These are phyloP conservation scores for Oegoconia quadripuncta DNA, from an alignment of 2,888 invertebrate species.

Conservation along the genomic window DNA sequence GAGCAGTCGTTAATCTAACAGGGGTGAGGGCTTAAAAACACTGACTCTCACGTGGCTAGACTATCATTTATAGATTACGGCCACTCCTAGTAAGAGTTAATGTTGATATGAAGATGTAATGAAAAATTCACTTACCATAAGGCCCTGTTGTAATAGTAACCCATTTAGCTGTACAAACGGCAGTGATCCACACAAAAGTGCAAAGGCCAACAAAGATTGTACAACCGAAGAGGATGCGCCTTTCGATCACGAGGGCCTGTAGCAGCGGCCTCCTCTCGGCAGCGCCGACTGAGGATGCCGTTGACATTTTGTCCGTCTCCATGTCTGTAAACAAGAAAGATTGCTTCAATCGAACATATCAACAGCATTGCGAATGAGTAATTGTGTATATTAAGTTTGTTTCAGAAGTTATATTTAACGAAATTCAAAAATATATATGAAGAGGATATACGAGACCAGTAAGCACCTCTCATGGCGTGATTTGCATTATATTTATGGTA, in stretches of 20 bases:
- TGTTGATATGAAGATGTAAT: no score
- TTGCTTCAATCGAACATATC: no score
- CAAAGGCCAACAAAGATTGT: slow-evolving; percentile 83
- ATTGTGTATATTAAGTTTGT: not conserved
- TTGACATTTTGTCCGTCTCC: slow-evolving; percentile 79
- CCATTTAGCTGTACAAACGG: slow-evolving; percentile 88
- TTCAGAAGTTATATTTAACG: not conserved
- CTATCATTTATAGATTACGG: no score
- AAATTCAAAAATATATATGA: not conserved
- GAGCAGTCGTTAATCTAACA: no score
- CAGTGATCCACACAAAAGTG: slow-evolving; percentile 84
- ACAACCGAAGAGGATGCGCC: slow-evolving; percentile 84
- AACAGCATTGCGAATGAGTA: not conserved
- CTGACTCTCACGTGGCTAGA: no score
- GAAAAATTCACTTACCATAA: slow-evolving; percentile 38
- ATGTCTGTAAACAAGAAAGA: slow-evolving; percentile 27
- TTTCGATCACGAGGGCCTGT: slow-evolving; percentile 83
- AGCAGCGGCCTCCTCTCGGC: slow-evolving; percentile 78
- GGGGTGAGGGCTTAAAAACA: no score
- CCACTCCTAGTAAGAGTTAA: no score
- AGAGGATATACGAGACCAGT: no score
- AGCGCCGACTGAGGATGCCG: slow-evolving; percentile 81
- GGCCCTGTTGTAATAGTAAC: slow-evolving; percentile 73
- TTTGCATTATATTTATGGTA: no score
- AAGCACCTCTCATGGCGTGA: no score